These are phyloP conservation scores for Idaea aversata DNA, from an alignment of 2,888 invertebrate species.

Conservation along the genomic window DNA sequence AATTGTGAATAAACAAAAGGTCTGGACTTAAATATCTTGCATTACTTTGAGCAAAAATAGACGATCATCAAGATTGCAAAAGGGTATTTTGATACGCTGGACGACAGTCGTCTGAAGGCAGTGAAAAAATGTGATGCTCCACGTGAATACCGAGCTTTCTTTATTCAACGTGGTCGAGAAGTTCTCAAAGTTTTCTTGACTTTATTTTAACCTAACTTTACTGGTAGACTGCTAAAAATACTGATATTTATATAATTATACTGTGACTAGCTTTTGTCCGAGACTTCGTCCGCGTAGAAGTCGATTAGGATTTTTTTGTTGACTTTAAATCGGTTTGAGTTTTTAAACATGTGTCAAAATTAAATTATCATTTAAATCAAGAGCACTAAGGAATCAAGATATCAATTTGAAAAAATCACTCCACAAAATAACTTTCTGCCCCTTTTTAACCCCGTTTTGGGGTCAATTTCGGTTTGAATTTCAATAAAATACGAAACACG, in stretches of 20 bases:
- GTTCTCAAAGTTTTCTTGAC: conserved; percentile 30
- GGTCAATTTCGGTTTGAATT: too few relatives aligned
- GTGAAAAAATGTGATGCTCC: conserved; percentile 36
- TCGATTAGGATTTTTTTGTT: background rate
- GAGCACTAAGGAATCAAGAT: too few relatives aligned
- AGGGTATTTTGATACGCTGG: background rate
- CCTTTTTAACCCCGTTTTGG: too few relatives aligned
- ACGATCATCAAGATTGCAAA: background rate
- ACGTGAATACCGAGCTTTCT: conserved; percentile 40
- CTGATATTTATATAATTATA: background rate
- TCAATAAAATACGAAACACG: too few relatives aligned
- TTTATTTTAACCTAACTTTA: background rate
- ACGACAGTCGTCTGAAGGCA: conserved; percentile 12
- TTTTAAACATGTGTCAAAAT: background rate
- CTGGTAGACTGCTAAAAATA: background rate
- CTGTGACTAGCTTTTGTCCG: too few relatives aligned
- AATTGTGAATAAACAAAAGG: background rate
- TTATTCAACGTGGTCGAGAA: conserved; percentile 36
- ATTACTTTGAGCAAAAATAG: background rate
- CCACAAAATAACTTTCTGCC: too few relatives aligned
- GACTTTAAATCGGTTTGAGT: too few relatives aligned
- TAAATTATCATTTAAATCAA: too few relatives aligned
- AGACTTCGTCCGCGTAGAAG: too few relatives aligned
- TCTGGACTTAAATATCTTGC: background rate
- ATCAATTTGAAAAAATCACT: too few relatives aligned